Percentiles rank a stretch among this genome's conserved stretches.
phyloP scores from a whole-genome alignment of 2,888 invertebrate genomes.

The Creontiades dilutus region DNA sequence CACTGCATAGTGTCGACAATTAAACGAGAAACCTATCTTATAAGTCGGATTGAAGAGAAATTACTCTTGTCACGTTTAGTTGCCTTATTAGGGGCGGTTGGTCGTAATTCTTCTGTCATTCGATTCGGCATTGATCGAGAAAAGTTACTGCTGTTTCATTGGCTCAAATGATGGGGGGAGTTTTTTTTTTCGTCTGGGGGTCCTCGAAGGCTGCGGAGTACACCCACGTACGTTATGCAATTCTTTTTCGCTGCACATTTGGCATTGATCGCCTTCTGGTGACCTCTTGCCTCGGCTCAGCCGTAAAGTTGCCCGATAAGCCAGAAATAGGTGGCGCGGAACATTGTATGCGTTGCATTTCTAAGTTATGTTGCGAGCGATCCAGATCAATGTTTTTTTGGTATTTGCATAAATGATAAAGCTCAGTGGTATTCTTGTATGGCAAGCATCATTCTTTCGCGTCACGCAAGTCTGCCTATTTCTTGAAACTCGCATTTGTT shows the following conservation, averaged over 20 bases:
- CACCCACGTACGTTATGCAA: neutral
- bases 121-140: conserved; percentile 17
- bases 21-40: conserved; percentile 21
- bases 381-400: neutral
- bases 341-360: neutral
- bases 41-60: conserved; percentile 12
- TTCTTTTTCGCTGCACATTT: neutral
- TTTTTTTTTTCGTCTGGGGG: neutral
- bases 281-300: neutral
- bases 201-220: neutral
- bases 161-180: neutral
- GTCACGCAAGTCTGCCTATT: no score
- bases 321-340: neutral
- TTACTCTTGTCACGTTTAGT: conserved; percentile 39
- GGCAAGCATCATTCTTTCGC: no score
- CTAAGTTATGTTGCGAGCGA: neutral
- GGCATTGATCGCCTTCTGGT: neutral
- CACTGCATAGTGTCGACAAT: conserved; percentile 31
- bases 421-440: no score
- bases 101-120: neutral
- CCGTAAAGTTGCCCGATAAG: neutral
- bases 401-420: no score
- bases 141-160: conserved; percentile 27
- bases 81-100: conserved; percentile 17
- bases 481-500: no score